Base-by-base conservation (phyloP, 1,140 invertebrate genomes). In the Bombus soroeensis region DNA sequence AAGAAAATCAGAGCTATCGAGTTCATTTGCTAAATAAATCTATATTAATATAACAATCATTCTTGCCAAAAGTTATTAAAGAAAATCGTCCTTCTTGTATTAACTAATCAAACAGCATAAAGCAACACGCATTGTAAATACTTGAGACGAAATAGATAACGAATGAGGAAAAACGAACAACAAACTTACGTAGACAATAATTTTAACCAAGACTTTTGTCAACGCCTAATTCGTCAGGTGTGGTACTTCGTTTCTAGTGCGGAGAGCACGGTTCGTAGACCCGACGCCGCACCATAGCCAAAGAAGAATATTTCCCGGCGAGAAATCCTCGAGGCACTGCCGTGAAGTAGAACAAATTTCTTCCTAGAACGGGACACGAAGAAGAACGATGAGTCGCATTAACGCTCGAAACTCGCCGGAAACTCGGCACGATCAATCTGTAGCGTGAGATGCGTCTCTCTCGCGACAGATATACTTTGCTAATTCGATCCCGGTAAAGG, bases 331-430 rank as follows among this genome's bases (percentile, higher is more conserved):
- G 62, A n/a, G 59, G 80, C 43, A n/a, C 53, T 32, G 39, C 22
- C 59, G 47, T 39, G 22, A 68, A 80, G 64, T 64, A 66, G 70
- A 84, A 85, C 68, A 68, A 87, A 73, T 87, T 85, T 79, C 47
- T 28, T 43, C 70, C 13, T 25, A 37, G 53, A 59, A 77, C 73
- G 43, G 75, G 81, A 83, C 75, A 43, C 85, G 81, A 76, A 39
- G 83, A 85, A 87, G 83, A 87, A 79, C 82, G 77, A 87, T 85
- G 77, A 85, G 71, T 79, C 59, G 86, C 76, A 87, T 85, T 87
- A 87, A 81, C 83, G 72, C 68, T 66, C 39, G 76, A 71, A 85
- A 87, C 83, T 85, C 72, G 77, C 37, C 59, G 4, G 57, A 66
- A 87, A 87, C 86, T 81, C 76, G 59, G 62, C 72, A 22, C 76